These are phyloP conservation scores for Dasyprocta punctata DNA, from an alignment of 2,113 vertebrate genomes.

Conservation along the genomic window DNA sequence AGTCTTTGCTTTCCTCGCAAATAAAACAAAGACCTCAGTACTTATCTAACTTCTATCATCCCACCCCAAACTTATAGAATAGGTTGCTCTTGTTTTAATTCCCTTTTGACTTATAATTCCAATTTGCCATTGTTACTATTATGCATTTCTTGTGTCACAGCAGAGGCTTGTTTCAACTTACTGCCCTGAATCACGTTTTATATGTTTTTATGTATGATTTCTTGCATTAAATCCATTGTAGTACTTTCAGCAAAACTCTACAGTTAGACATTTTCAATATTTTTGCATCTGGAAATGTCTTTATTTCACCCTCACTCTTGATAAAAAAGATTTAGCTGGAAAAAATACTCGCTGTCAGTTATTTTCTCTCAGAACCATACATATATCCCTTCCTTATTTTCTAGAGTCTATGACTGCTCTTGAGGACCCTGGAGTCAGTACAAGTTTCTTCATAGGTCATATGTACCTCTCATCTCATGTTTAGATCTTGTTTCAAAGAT, in stretches of 20 bases:
- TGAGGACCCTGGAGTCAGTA: neutral
- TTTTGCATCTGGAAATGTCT: slow-evolving; percentile 22
- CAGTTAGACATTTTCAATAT: slow-evolving; percentile 19
- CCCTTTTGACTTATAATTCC: neutral
- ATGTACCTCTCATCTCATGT: neutral
- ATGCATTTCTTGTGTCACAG: neutral
- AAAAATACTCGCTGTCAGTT: neutral
- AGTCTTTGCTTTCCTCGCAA: neutral
- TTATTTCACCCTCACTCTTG: neutral
- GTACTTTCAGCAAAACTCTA: neutral
- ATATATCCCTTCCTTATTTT: neutral
- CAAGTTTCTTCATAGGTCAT: neutral
- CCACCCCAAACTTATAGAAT: neutral
- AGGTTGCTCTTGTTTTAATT: neutral
- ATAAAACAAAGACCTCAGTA: neutral
- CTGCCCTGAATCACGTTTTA: neutral
- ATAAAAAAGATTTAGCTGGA: neutral
- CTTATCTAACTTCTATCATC: neutral
- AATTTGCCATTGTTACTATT: neutral
- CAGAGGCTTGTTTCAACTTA: neutral
- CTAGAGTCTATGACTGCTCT: neutral
- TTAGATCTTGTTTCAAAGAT: slow-evolving; percentile 21
- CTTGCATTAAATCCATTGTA: neutral
- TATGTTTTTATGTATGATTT: neutral
- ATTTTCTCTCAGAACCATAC: slow-evolving; percentile 35